phyloP scores from a whole-genome alignment of 2,888 invertebrate genomes.

The Acrobasis suavella region DNA sequence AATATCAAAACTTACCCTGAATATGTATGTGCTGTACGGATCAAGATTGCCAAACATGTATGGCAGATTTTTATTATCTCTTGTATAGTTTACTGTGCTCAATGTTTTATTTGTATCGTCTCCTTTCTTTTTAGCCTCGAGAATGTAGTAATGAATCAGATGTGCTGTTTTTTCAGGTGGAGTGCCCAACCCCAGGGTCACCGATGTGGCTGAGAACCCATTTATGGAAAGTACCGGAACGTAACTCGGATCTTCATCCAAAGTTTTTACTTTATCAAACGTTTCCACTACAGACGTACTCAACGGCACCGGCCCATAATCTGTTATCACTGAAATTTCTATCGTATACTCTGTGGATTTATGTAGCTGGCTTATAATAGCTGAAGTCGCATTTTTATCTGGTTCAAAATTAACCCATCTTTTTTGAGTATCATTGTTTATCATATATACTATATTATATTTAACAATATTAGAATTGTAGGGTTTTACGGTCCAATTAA shows the following conservation, averaged over 20 bases:
- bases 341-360: slow-evolving; percentile 86
- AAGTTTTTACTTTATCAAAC: slow-evolving; percentile 80
- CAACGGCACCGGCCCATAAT: slow-evolving; percentile 67
- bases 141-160: slow-evolving; percentile 88
- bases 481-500: slow-evolving; percentile 91
- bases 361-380: slow-evolving; percentile 83
- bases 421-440: slow-evolving; percentile 73
- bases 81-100: slow-evolving; percentile 83
- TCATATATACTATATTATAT: slow-evolving; percentile 56
- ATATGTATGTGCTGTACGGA: slow-evolving; percentile 90
- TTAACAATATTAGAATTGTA: slow-evolving; percentile 86
- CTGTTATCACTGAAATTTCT: slow-evolving; percentile 85
- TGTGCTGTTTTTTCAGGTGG: slow-evolving; percentile 85
- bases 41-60: slow-evolving; percentile 90
- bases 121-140: slow-evolving; percentile 84
- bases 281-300: slow-evolving; percentile 56
- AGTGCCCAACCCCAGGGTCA: slow-evolving; percentile 90
- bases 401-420: no score
- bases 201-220: slow-evolving; percentile 86
- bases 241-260: slow-evolving; percentile 89
- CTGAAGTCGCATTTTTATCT: slow-evolving; percentile 46
- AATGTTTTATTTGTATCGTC: slow-evolving; percentile 46
- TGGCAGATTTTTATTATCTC: slow-evolving; percentile 85
- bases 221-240: slow-evolving; percentile 90
- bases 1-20: slow-evolving; percentile 81